These are phyloP conservation scores for Hylaea fasciaria DNA, from an alignment of 2,888 invertebrate species.

Conservation along the genomic window DNA sequence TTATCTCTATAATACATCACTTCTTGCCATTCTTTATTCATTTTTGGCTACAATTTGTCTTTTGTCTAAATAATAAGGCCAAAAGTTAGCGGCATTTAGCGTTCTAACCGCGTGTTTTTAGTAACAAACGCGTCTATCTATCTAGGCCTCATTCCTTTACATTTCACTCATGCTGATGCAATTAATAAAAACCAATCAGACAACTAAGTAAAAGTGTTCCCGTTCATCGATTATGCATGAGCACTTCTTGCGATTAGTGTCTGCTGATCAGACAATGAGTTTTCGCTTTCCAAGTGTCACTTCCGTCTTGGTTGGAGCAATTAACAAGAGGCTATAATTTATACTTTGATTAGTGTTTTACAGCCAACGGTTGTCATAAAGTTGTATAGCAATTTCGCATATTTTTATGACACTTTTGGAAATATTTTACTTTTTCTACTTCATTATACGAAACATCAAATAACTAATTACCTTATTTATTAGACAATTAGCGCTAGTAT, in stretches of 20 bases:
- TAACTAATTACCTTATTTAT: too few relatives aligned
- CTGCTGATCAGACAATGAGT: constrained; percentile 47
- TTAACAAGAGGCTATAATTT: constrained; percentile 24
- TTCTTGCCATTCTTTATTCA: background rate
- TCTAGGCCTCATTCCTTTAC: constrained; percentile 1
- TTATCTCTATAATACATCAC: background rate
- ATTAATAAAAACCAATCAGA: constrained; percentile 32
- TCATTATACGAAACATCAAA: too few relatives aligned
- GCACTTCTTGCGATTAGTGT: constrained; percentile 44
- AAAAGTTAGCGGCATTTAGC: too few relatives aligned
- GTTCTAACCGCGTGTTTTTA: too few relatives aligned
- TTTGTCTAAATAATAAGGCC: too few relatives aligned
- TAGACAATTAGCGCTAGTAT: too few relatives aligned
- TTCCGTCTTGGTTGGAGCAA: constrained; percentile 44
- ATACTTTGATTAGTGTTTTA: constrained; percentile 15
- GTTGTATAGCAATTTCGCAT: too few relatives aligned
- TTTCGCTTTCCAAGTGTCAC: constrained; percentile 46
- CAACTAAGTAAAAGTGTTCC: constrained; percentile 48
- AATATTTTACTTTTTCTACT: too few relatives aligned
- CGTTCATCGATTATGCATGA: constrained; percentile 35
- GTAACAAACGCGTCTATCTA: too few relatives aligned
- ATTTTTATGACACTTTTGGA: too few relatives aligned
- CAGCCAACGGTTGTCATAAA: too few relatives aligned
- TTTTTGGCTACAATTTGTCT: too few relatives aligned
- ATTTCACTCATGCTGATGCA: constrained; percentile 33